Evolutionary conservation across 2,888 invertebrate genomes (phyloP), one percentile per base, ranked within the genome.

Genomic region (Endotricha flammealis): DNA sequence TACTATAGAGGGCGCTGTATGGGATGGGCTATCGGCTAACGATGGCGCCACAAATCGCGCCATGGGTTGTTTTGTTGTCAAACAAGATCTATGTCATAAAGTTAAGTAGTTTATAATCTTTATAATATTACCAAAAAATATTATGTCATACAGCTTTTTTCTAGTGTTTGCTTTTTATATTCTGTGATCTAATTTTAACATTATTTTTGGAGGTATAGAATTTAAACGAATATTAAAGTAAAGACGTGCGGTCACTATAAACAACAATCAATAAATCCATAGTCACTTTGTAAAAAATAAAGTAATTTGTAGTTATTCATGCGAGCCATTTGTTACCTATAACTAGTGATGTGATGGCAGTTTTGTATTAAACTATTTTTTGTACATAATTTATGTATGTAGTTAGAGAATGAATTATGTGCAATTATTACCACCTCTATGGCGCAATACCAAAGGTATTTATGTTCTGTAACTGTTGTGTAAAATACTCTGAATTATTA

Each of bases 381-480:
- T 85, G 83, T 85, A 85, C 67, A 83, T 81, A 83, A 69, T 51
- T n/a, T n/a, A n/a, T n/a, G n/a, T n/a, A n/a, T n/a, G 63, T 81
- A 81, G 74, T 50, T 82, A 81, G 76, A 70, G 73, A 73, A 75
- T 67, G 57, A 77, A 76, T 74, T 66, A 77, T 71, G 82, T 85
- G 82, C 83, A 81, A 85, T 82, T 79, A 82, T 61, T 66, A 75
- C 68, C 73, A 76, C 65, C 64, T 65, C 60, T 68, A 66, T 62
- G 66, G 68, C 73, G 72, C 76, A 71, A 78, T 85, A 81, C 81
- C 81, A 83, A 82, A 83, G 80, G 81, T 83, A 79, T 80, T 73
- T 77, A 74, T 73, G 77, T 82, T 80, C 74, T 70, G 70, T 81
- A 77, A 73, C 74, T 79, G 79, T 85, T 83, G 71, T 83, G 75